Evolutionary conservation across 2,797 vertebrate species (phyloP).

Genomic region (Bryconaethiops microstoma): DNA sequence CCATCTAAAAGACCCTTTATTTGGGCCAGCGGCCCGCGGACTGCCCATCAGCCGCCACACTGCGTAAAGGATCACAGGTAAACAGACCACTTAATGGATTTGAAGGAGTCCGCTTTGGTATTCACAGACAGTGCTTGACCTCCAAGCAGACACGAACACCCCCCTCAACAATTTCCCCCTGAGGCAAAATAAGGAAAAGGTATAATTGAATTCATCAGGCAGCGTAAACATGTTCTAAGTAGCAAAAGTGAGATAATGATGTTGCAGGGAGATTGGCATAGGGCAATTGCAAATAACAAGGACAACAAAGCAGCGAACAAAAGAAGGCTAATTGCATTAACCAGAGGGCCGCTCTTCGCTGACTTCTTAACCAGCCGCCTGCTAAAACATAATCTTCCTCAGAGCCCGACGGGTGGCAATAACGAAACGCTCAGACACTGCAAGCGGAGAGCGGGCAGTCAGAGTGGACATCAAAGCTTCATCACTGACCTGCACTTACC

Average conservation of each 20-base stretch:
- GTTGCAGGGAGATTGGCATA: conserved; percentile 72
- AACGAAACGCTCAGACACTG: neutral
- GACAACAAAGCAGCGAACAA: conserved; percentile 52
- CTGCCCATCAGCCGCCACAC: conserved; percentile 61
- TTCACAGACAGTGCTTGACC: conserved; percentile 75
- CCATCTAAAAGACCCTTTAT: conserved; percentile 81
- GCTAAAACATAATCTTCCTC: neutral
- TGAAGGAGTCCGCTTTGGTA: conserved; percentile 71
- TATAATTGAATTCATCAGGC: conserved; percentile 80
- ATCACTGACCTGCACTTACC: conserved; percentile 3
- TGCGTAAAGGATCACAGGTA: conserved; percentile 74
- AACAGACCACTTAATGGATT: conserved; percentile 78
- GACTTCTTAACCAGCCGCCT: neutral
- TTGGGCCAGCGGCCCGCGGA: conserved; percentile 66
- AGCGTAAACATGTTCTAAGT: conserved; percentile 77
- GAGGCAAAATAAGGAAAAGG: conserved; percentile 61
- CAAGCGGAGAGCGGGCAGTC: neutral
- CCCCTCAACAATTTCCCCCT: conserved; percentile 72
- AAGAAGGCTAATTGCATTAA: conserved; percentile 18
- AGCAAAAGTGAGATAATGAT: conserved; percentile 72
- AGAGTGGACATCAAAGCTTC: conserved; percentile 32
- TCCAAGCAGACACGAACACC: conserved; percentile 66
- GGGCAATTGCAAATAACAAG: conserved; percentile 74
- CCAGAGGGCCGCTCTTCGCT: neutral
- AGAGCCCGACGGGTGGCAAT: neutral